These are phyloP conservation scores for Diuraphis noxia DNA, from an alignment of 1,140 invertebrate genomes.

Conservation along the genomic window DNA sequence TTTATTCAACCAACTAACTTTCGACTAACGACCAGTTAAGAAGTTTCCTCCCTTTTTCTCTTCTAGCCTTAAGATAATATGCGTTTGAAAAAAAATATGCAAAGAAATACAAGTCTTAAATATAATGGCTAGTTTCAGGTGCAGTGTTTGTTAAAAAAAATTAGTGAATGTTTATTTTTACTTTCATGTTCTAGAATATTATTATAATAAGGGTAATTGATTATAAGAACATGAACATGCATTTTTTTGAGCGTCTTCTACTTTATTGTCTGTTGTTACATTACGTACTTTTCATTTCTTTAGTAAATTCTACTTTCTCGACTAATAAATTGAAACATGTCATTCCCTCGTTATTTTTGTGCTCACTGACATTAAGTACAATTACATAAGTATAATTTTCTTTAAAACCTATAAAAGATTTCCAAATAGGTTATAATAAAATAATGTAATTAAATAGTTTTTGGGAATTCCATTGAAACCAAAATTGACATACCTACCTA, in stretches of 20 bases:
- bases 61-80: not conserved
- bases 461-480: not conserved
- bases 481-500: not conserved
- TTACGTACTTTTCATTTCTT: not conserved
- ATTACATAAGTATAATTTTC: not conserved
- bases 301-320: not conserved
- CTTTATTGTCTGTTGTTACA: not conserved
- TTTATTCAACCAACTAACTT: constrained; percentile 8
- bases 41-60: constrained; percentile 16
- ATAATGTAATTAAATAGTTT: not conserved
- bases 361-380: not conserved
- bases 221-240: not conserved
- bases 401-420: not conserved
- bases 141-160: not conserved
- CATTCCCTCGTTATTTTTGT: not conserved
- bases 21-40: constrained; percentile 13
- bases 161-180: not conserved
- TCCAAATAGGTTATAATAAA: not conserved
- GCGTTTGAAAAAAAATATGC: not conserved
- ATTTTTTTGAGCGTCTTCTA: not conserved
- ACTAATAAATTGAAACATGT: not conserved
- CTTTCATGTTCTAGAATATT: not conserved
- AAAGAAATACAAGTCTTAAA: not conserved
- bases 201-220: not conserved
- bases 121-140: constrained; percentile 16